Percentiles rank a stretch among this genome's conserved stretches.
These are phyloP conservation scores for Rhamnusium bicolor DNA, from an alignment of 2,888 invertebrate genomes.

Conservation along the genomic window DNA sequence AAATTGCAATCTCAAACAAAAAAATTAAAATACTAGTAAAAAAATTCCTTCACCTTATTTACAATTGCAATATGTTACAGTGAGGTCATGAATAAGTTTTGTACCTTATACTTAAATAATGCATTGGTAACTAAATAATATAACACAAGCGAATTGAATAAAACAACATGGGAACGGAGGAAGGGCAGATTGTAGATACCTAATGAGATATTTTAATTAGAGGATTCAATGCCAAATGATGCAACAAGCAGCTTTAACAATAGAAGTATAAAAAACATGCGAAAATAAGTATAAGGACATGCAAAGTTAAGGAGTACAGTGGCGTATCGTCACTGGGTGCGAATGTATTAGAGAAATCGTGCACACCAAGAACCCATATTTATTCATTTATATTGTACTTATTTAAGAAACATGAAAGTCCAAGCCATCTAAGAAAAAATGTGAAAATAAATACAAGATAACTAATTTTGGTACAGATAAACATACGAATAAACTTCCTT, in stretches of 20 bases:
- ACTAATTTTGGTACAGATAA: too few relatives aligned
- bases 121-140: slow-evolving; percentile 16
- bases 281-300: slow-evolving; percentile 56
- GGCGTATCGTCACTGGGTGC: slow-evolving; percentile 54
- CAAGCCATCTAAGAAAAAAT: not conserved
- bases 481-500: too few relatives aligned
- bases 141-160: slow-evolving; percentile 36
- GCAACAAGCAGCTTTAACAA: slow-evolving; percentile 60
- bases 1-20: slow-evolving; percentile 21
- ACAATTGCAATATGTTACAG: slow-evolving; percentile 4
- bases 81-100: slow-evolving; percentile 27
- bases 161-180: slow-evolving; percentile 63
- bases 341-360: not conserved
- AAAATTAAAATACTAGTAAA: slow-evolving; percentile 12
- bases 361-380: slow-evolving; percentile 16
- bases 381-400: not conserved
- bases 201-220: slow-evolving; percentile 65
- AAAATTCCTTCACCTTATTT: slow-evolving; percentile 24
- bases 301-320: slow-evolving; percentile 59
- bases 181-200: slow-evolving; percentile 65
- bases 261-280: slow-evolving; percentile 58
- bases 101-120: slow-evolving; percentile 25
- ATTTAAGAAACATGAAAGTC: not conserved
- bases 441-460: not conserved
- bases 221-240: slow-evolving; percentile 69